Conservation (phyloP, 2,797 vertebrate species). For the Scolopax bukidnonensis region DNA sequence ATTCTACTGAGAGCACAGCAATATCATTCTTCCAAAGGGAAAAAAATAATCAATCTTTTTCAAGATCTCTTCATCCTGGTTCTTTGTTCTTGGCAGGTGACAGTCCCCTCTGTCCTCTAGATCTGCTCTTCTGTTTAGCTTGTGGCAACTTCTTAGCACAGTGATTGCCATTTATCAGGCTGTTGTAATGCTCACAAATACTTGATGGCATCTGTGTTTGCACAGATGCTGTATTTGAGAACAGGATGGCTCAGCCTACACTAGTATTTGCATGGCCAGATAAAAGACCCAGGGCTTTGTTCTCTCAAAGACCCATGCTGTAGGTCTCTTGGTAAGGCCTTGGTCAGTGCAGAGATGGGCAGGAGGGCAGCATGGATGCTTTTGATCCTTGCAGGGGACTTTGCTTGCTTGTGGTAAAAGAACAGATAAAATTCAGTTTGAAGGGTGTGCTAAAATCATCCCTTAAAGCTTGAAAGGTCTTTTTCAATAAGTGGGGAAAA, state of each 20-base stretch:
- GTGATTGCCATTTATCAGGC: not conserved
- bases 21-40: not conserved
- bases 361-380: accelerated
- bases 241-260: not conserved
- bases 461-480: not conserved
- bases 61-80: not conserved
- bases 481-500: not conserved
- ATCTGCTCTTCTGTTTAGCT: not conserved
- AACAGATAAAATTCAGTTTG: not conserved
- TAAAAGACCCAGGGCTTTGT: not conserved
- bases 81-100: not conserved
- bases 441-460: not conserved
- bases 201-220: not conserved
- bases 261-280: not conserved
- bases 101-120: not conserved
- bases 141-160: not conserved
- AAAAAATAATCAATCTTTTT: not conserved
- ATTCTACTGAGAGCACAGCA: not conserved
- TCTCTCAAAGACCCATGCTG: not conserved
- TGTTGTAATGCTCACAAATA: accelerated
- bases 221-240: not conserved
- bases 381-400: not conserved
- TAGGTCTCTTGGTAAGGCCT: not conserved
- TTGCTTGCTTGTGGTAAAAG: not conserved
- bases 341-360: not conserved